Base-by-base conservation (phyloP, 2,888 invertebrate species). In the Mimumesa dahlbomi region DNA sequence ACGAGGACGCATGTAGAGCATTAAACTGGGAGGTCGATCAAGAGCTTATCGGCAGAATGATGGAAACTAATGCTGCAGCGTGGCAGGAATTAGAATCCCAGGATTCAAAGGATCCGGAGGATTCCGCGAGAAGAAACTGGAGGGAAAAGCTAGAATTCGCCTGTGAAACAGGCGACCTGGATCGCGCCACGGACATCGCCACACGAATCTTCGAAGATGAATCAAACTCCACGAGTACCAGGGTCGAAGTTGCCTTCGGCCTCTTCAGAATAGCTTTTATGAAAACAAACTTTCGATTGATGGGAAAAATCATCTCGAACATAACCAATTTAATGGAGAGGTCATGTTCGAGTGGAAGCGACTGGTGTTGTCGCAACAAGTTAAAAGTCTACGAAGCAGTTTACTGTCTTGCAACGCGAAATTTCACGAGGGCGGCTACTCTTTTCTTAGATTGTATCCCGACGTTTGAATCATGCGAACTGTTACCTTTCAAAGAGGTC, bases 291-390 rank as follows among this genome's bases (percentile, higher is more conserved):
- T 69, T 87, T 50, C 78, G 82, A 13, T 80, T 73, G 69, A 77
- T 82, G 82, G 54, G 63, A 4, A 54, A 56, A 13, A 62, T 62
- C 13, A 71, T 81, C 16, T 42, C 31, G 9, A 45, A 66, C n/a
- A 58, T 74, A 38, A 52, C 46, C 6, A 45, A 14, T 14, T 50
- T 78, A 18, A 59, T 80, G 43, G 73, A 78, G 11, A 52, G 46
- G 11, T 34, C 40, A 16, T 92, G 93, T 86, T 93, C 93, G 43
- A 65, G 56, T 0, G 69, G 69, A n/a, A 94, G 94, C 22, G 94
- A 95, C 85, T 95, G 94, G 94, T 94, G 94, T 85, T 90, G 94
- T 19, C 90, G 94, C 46, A 95, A 95, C 85, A 91, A 94, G 74
- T 89, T 94, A 43, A 93, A 93, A 87, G 94, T 94, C 1, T 93